These are phyloP conservation scores for Triplophysa bombifrons DNA, from an alignment of 2,797 vertebrate species.

Conservation along the genomic window DNA sequence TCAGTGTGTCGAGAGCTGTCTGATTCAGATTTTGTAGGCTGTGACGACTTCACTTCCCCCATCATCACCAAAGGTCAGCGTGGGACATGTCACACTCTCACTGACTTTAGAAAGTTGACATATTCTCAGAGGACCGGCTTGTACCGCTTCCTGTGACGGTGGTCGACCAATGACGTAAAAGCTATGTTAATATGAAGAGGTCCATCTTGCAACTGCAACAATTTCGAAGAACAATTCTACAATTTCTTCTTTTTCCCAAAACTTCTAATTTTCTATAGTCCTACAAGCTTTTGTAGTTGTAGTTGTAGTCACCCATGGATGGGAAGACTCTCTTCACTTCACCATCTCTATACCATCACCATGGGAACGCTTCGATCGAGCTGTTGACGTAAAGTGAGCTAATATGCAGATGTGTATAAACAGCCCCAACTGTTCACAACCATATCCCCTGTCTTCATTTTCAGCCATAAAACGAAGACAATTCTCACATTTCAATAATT, in stretches of 20 bases:
- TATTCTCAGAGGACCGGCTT: constrained; percentile 28
- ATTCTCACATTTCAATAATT: background rate
- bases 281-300: no score
- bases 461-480: background rate
- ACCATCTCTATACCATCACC: background rate
- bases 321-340: background rate
- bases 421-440: background rate
- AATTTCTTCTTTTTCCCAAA: background rate
- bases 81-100: constrained; percentile 37
- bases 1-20: no score
- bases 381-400: background rate
- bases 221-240: background rate
- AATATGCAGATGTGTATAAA: background rate
- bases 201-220: constrained; percentile 2
- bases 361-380: background rate
- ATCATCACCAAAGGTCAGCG: constrained; percentile 30
- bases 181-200: constrained; percentile 33
- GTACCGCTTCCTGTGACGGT: constrained; percentile 31
- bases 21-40: no score
- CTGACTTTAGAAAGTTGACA: constrained; percentile 30
- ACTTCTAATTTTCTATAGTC: background rate
- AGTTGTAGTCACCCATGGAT: background rate
- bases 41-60: constrained; percentile 22
- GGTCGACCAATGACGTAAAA: constrained; percentile 14
- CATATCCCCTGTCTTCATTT: background rate